Percentiles rank a stretch among this genome's conserved stretches.
Conservation (phyloP, 1,140 invertebrate genomes). For the Drosophila melanica region DNA sequence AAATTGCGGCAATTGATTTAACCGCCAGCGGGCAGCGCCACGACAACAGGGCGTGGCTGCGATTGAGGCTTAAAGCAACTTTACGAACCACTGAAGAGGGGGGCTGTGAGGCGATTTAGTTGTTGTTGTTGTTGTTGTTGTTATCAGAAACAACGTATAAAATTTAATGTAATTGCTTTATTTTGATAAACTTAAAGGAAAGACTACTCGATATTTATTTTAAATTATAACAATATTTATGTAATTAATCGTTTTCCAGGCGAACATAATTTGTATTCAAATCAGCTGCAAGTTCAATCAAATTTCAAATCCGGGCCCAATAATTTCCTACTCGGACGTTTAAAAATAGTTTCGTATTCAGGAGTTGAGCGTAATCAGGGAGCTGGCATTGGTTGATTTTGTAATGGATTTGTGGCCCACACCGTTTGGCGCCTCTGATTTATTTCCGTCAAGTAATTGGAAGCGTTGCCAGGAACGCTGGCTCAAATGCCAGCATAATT, state of each 20-base stretch:
- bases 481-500: slow-evolving; percentile 75
- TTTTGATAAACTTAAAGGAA: no score
- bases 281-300: not conserved
- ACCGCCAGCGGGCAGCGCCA: slow-evolving; percentile 67
- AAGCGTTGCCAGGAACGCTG: slow-evolving; percentile 47
- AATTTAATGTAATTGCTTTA: no score
- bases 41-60: slow-evolving; percentile 26
- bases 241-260: no score
- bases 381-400: slow-evolving; percentile 24
- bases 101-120: no score
- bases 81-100: not conserved
- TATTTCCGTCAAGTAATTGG: slow-evolving; percentile 76
- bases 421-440: slow-evolving; percentile 58
- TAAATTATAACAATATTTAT: no score
- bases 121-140: no score
- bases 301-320: not conserved
- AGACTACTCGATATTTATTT: no score
- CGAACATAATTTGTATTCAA: slow-evolving; percentile 1
- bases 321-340: not conserved
- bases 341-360: slow-evolving; percentile 10
- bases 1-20: slow-evolving; percentile 81
- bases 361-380: slow-evolving; percentile 19
- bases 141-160: no score
- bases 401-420: slow-evolving; percentile 35
- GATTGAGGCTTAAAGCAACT: slow-evolving; percentile 2